A percentile compares a stretch with the other conserved stretches of the same genome.
Evolutionary conservation across 2,888 invertebrate genomes (phyloP).

Genomic region (Hedychridium roseum): DNA sequence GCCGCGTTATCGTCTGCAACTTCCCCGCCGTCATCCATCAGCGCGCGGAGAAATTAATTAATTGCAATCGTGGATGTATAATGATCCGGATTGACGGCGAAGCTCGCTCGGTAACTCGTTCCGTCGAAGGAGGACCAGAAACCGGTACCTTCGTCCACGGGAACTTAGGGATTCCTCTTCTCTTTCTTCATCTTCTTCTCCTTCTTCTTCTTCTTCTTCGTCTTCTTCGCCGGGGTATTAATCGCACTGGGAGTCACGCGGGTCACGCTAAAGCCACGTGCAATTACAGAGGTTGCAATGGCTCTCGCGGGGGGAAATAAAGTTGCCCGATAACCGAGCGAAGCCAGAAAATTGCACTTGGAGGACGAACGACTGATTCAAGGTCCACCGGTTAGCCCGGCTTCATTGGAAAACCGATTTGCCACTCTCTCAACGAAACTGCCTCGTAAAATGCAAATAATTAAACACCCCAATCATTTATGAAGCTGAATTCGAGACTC

Average conservation of each 20-base stretch:
- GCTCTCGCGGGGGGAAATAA: no score
- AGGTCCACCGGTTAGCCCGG: not conserved
- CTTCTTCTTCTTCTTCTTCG: conserved; percentile 12
- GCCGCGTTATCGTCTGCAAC: no score
- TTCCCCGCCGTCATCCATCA: no score
- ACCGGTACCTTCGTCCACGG: conserved; percentile 24
- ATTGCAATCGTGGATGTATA: no score
- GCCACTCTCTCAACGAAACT: no score
- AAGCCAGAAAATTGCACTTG: not conserved
- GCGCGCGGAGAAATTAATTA: no score
- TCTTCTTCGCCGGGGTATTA: conserved; percentile 11
- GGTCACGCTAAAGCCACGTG: conserved; percentile 8
- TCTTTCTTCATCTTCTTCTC: not conserved
- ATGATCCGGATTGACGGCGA: not conserved
- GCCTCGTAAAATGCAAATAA: no score
- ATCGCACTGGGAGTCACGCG: conserved; percentile 9
- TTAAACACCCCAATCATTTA: no score
- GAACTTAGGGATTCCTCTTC: conserved; percentile 19
- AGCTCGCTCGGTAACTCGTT: not conserved
- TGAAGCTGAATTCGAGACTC: no score
- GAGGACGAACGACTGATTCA: not conserved
- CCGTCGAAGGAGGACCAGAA: conserved; percentile 16
- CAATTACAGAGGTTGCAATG: not conserved
- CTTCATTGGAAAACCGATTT: no score
- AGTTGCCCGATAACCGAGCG: not conserved